Conservation (phyloP, 2,888 invertebrate genomes). For the Ophion costatus region DNA sequence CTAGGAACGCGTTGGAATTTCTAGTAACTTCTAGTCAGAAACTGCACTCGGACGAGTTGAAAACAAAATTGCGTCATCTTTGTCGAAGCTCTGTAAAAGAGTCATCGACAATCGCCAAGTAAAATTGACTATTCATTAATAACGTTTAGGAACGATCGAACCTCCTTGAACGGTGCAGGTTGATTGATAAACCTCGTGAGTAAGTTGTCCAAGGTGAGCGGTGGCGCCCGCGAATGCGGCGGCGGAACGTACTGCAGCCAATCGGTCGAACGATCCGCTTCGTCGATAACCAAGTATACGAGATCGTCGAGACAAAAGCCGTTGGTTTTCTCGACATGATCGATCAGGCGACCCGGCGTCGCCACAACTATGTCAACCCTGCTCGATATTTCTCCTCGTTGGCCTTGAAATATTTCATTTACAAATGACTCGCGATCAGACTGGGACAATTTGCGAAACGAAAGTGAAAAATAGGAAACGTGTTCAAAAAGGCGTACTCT, state of each 20-base stretch:
- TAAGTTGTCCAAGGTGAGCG: slow-evolving; percentile 84
- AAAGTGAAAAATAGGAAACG: background rate
- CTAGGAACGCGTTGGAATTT: no score
- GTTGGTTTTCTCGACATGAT: slow-evolving; percentile 93
- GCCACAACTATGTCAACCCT: slow-evolving; percentile 94
- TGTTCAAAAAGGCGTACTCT: slow-evolving; percentile 64
- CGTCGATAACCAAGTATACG: slow-evolving; percentile 95
- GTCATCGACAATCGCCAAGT: no score
- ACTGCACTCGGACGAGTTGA: no score
- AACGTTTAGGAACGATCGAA: background rate
- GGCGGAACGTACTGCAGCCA: slow-evolving; percentile 89
- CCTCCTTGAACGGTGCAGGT: background rate
- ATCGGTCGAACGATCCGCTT: slow-evolving; percentile 98
- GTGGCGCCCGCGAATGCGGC: slow-evolving; percentile 82
- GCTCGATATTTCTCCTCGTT: slow-evolving; percentile 85
- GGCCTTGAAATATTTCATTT: slow-evolving; percentile 58
- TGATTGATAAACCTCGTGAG: slow-evolving; percentile 68
- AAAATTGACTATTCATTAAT: no score
- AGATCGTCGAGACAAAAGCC: slow-evolving; percentile 90
- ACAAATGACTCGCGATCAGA: background rate
- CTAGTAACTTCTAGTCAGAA: no score
- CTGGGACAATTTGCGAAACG: background rate
- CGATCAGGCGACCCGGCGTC: slow-evolving; percentile 96
- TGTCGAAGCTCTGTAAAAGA: no score
- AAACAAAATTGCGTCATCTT: no score